Conservation (phyloP, 2,797 vertebrate species). For the Enteromius viviparus region DNA sequence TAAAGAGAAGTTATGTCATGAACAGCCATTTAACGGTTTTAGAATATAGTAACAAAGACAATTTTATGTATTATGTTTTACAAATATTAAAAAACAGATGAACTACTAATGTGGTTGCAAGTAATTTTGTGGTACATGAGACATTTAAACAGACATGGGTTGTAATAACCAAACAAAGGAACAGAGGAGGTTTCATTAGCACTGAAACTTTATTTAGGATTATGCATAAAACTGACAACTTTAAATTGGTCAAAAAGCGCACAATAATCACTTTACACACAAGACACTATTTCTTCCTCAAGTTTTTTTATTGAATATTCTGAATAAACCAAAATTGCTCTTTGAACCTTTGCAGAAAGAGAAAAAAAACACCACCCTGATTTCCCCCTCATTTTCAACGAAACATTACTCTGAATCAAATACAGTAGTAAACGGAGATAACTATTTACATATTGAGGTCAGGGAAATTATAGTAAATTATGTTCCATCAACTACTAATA, state of each 20-base stretch:
- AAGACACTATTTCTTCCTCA: conserved; percentile 65
- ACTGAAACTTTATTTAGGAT: conserved; percentile 70
- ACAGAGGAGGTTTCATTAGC: conserved; percentile 39
- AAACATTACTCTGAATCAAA: conserved; percentile 53
- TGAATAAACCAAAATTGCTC: conserved; percentile 50
- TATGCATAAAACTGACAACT: conserved; percentile 51
- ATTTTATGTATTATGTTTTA: neutral
- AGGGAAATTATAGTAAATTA: conserved; percentile 42
- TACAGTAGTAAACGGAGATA: conserved; percentile 46
- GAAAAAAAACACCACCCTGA: conserved; percentile 31
- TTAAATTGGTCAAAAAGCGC: conserved; percentile 44
- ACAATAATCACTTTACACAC: conserved; percentile 73
- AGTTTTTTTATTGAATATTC: conserved; percentile 74
- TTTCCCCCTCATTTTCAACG: conserved; percentile 42
- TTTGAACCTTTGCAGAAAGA: conserved; percentile 57
- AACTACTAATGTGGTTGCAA: neutral
- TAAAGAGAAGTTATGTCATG: too few species aligned
- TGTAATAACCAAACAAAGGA: conserved; percentile 17
- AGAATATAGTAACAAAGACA: neutral
- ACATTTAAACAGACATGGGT: neutral
- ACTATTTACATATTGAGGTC: conserved; percentile 55
- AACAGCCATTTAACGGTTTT: neutral
- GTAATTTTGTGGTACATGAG: too few species aligned
- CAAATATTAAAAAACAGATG: neutral
- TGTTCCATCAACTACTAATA: conserved; percentile 31